Evolutionary conservation across 1,140 invertebrate species (phyloP), one percentile per base, ranked within the genome.

Genomic region (Antheraea mylitta): DNA sequence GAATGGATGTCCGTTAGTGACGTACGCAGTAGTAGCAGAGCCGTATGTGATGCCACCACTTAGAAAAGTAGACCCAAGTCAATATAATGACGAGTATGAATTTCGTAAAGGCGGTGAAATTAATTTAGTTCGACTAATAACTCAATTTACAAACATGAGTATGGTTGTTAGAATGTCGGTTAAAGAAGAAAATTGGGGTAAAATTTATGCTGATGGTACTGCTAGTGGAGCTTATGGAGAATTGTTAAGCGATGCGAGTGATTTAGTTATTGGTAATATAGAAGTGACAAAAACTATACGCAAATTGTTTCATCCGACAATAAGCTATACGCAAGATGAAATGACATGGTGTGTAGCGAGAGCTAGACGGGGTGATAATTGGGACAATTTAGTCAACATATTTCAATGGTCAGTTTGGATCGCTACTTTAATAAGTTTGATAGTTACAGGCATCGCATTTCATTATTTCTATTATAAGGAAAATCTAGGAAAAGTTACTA

Each of bases 321-420:
- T 85, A 9, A 91, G 87, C 64, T 93, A 92, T 70, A 89, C 89
- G 13, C 91, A 93, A 78, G 91, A 93, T 67, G 90, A 92, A 71
- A 92, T 92, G 80, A 93, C 91, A 0, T 92, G 91, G 87, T 92
- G 92, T 65, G 81, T 92, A 0, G 87, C 90, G 0, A 90, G 80
- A 76, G 85, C 92, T 3, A 78, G 73, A 36, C 76, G 82, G 73
- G 88, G 89, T 0, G 79, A 86, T 0, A 90, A 89, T 10, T 92
- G 92, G 92, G 77, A 89, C 59, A 93, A 92, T 76, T 71, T 93
- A 7, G 77, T 92, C 0, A 92, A 86, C 67, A 93, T 93, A 69
- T 93, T 92, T 62, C 90, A 90, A 71, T 87, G 86, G 83, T 81
- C 90, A 3, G 92, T 89, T 13, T 93, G 92, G 92, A 67, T 87